A percentile compares a stretch with the other conserved stretches of the same genome.
phyloP scores from a whole-genome alignment of 2,113 vertebrate genomes.

The Stomatorhinus ivindoensis region DNA sequence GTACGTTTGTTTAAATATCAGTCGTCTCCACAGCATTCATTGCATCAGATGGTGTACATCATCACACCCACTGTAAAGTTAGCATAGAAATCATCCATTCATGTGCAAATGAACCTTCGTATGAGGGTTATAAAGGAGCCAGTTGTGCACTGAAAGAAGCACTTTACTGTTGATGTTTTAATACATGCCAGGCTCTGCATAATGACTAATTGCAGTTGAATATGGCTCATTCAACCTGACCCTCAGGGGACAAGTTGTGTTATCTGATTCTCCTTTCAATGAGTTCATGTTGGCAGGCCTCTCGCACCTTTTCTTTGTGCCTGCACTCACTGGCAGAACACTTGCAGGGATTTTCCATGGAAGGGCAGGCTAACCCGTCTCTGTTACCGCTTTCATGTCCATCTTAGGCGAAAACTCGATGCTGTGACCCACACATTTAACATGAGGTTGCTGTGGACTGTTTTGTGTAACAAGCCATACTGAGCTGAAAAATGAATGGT shows the following conservation, averaged over 20 bases:
- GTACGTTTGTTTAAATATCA: conserved; percentile 3
- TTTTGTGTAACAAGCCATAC: background rate
- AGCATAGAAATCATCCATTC: background rate
- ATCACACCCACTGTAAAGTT: background rate
- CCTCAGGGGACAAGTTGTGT: background rate
- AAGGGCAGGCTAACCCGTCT: conserved; percentile 4
- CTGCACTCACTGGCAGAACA: background rate
- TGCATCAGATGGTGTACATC: background rate
- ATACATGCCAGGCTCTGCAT: background rate
- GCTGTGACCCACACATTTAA: background rate
- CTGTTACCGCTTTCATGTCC: background rate
- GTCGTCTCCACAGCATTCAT: background rate
- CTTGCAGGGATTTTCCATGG: background rate
- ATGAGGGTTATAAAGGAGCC: background rate
- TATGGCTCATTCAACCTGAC: background rate
- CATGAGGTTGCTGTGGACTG: too few species aligned
- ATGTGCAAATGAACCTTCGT: background rate
- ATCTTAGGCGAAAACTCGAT: background rate
- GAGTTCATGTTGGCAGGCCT: background rate
- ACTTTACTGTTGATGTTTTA: background rate
- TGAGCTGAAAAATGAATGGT: background rate
- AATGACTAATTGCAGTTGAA: background rate
- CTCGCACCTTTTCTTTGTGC: background rate
- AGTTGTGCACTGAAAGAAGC: too few species aligned
- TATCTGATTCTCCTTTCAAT: background rate